Evolutionary conservation across 1,140 invertebrate genomes (phyloP).

Genomic region (Drosophila fuyamai): DNA sequence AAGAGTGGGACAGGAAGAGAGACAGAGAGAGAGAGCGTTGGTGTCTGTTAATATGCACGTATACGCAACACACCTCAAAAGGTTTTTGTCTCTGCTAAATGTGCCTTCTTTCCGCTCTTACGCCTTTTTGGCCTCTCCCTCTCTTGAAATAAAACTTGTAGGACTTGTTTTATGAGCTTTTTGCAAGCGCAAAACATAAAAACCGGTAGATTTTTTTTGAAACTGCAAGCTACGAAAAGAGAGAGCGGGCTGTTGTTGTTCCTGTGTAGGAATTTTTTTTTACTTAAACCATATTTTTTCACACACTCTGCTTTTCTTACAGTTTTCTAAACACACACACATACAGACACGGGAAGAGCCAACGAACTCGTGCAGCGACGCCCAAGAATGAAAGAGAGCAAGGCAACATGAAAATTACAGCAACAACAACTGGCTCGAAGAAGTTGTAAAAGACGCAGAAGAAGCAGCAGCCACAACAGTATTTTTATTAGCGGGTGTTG

Average conservation of each 20-base stretch:
- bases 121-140: conserved; percentile 30
- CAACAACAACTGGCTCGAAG: conserved; percentile 58
- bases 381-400: conserved; percentile 78
- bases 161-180: conserved; percentile 74
- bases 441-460: conserved; percentile 55
- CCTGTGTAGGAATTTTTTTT: conserved; percentile 57
- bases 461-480: conserved; percentile 35
- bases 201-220: conserved; percentile 73
- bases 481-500: conserved; percentile 73
- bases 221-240: conserved; percentile 27
- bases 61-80: conserved; percentile 71
- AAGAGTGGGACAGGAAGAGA: conserved; percentile 24
- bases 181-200: conserved; percentile 68
- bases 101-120: conserved; percentile 19
- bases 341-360: conserved; percentile 48
- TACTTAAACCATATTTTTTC: conserved; percentile 74
- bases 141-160: conserved; percentile 63
- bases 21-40: conserved; percentile 44
- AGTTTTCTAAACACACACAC: conserved; percentile 77
- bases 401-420: conserved; percentile 78
- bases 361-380: conserved; percentile 79
- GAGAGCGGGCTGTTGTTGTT: conserved; percentile 23
- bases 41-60: conserved; percentile 49
- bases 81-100: conserved; percentile 66
- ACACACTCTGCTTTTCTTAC: conserved; percentile 77